Evolutionary conservation across 2,113 vertebrate species (phyloP).

Genomic region (Pachypanchax playfairii): DNA sequence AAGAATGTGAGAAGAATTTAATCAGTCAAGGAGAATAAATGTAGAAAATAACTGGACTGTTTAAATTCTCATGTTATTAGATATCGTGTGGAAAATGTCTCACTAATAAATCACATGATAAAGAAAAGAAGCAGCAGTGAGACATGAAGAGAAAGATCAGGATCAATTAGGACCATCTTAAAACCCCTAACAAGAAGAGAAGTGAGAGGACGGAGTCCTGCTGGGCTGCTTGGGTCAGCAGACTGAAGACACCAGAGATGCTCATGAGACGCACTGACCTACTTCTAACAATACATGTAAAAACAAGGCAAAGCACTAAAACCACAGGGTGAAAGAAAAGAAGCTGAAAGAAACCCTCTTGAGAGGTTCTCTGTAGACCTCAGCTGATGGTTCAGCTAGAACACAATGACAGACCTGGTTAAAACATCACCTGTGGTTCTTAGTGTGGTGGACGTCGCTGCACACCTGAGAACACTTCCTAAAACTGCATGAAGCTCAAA

Average conservation of each 20-base stretch:
- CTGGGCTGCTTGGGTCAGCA: constrained; percentile 10
- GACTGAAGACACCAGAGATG: constrained; percentile 25
- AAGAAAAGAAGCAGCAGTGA: constrained; percentile 31
- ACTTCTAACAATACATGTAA: constrained; percentile 41
- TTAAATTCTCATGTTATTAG: constrained; percentile 38
- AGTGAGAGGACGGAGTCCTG: constrained; percentile 1
- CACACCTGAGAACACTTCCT: constrained; percentile 20
- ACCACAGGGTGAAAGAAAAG: constrained; percentile 25
- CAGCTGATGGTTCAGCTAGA: too few relatives aligned
- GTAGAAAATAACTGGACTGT: constrained; percentile 15
- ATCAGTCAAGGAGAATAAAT: constrained; percentile 69
- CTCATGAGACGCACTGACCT: constrained; percentile 47
- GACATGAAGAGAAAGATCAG: background rate
- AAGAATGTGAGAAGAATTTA: constrained; percentile 29
- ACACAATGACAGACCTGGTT: too few relatives aligned
- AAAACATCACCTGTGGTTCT: constrained; percentile 17
- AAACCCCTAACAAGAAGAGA: background rate
- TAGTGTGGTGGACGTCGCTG: too few relatives aligned
- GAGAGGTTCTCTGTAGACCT: too few relatives aligned
- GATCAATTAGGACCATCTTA: too few relatives aligned
- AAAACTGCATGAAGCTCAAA: constrained; percentile 27
- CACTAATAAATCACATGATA: background rate
- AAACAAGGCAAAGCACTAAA: constrained; percentile 11
- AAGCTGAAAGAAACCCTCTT: constrained; percentile 40
- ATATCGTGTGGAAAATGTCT: constrained; percentile 6